phyloP scores from a whole-genome alignment of 2,888 invertebrate genomes.

The Drosophila kuntzei region DNA sequence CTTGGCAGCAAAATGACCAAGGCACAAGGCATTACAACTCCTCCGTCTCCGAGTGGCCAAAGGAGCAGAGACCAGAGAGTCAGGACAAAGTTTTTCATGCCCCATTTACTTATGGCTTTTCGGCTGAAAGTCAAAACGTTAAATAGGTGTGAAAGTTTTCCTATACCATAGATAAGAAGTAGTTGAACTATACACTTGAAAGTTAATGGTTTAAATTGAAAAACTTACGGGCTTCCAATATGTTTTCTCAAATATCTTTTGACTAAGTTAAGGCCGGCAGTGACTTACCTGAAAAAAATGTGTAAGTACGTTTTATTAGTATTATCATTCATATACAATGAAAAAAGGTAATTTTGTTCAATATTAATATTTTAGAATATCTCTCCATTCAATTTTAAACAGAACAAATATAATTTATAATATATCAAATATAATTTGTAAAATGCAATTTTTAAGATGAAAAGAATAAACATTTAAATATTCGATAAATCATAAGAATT shows the following conservation, averaged over 20 bases:
- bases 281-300: slow-evolving; percentile 57
- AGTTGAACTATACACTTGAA: slow-evolving; percentile 19
- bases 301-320: not conserved
- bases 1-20: slow-evolving; percentile 53
- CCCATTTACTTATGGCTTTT: slow-evolving; percentile 42
- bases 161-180: slow-evolving; percentile 12
- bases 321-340: no score
- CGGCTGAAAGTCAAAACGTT: slow-evolving; percentile 21
- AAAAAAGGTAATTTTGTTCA: no score
- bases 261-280: not conserved
- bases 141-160: slow-evolving; percentile 33
- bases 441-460: no score
- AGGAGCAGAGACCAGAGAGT: slow-evolving; percentile 10
- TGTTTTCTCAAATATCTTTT: not conserved
- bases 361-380: no score
- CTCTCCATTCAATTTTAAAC: no score
- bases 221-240: slow-evolving; percentile 55
- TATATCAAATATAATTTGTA: no score
- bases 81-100: slow-evolving; percentile 48
- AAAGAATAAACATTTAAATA: no score
- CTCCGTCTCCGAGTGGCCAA: slow-evolving; percentile 9
- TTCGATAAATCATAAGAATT: no score
- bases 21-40: slow-evolving; percentile 30
- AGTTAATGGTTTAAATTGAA: slow-evolving; percentile 20
- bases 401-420: no score